These are phyloP conservation scores for Alauda arvensis DNA, from an alignment of 2,797 vertebrate species.

Conservation along the genomic window DNA sequence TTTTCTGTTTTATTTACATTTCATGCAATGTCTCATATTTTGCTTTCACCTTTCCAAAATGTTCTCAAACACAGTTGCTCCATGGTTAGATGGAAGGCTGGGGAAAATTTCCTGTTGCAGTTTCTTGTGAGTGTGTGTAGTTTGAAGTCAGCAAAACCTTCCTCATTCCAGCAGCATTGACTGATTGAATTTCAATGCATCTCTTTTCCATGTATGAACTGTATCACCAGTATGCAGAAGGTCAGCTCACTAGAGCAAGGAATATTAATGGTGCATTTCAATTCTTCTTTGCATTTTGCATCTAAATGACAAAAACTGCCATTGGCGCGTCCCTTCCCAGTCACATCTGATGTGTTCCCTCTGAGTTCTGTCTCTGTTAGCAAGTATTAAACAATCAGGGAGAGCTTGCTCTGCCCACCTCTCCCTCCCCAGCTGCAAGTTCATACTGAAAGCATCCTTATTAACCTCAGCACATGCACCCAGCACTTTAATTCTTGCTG, in stretches of 20 bases:
- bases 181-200: conserved; percentile 26
- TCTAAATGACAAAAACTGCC: not conserved
- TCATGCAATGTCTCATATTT: conserved; percentile 7
- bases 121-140: conserved; percentile 3
- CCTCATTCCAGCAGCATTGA: not conserved
- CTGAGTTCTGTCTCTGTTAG: not conserved
- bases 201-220: conserved; percentile 13
- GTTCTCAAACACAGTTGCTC: conserved; percentile 18
- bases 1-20: conserved; percentile 40
- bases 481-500: not conserved
- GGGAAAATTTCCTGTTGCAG: conserved; percentile 30
- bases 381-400: not conserved
- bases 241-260: conserved; percentile 20
- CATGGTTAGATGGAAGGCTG: conserved; percentile 23
- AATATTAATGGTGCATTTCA: not conserved
- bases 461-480: not conserved
- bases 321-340: conserved; percentile 14
- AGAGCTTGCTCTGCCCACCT: not conserved
- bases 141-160: conserved; percentile 32
- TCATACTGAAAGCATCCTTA: not conserved
- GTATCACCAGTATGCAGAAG: conserved; percentile 26
- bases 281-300: not conserved
- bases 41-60: conserved; percentile 30
- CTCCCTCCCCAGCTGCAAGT: not conserved
- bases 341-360: not conserved